These are phyloP conservation scores for Ctenicera cuprea DNA, from an alignment of 2,888 invertebrate genomes.

Conservation along the genomic window DNA sequence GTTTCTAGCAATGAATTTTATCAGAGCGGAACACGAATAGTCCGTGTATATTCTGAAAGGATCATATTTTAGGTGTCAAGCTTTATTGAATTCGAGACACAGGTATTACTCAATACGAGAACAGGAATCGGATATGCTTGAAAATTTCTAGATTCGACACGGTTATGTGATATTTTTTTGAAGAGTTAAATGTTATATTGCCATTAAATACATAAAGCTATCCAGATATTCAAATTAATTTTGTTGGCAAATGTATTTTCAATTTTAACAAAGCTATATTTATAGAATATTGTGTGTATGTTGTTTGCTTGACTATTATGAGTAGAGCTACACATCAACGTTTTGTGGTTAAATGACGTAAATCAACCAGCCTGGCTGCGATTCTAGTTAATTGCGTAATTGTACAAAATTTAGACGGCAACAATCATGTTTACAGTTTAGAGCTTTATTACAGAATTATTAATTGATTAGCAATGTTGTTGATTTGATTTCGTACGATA, in stretches of 20 bases:
- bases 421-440: too few relatives aligned
- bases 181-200: neutral
- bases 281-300: too few relatives aligned
- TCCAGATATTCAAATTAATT: too few relatives aligned
- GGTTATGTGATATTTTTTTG: neutral
- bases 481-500: too few relatives aligned
- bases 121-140: neutral
- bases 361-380: neutral
- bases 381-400: conserved; percentile 8
- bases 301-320: too few relatives aligned
- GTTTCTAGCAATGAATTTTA: conserved; percentile 28
- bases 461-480: too few relatives aligned
- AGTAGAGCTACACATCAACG: neutral
- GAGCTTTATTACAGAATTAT: too few relatives aligned
- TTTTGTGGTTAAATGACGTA: neutral
- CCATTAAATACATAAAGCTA: neutral
- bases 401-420: conserved; percentile 1
- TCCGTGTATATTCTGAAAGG: conserved; percentile 20
- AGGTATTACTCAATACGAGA: conserved; percentile 18
- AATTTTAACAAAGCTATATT: too few relatives aligned
- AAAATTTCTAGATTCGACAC: neutral
- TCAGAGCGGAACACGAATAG: conserved; percentile 5
- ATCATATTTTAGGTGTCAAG: conserved; percentile 25
- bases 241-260: too few relatives aligned
- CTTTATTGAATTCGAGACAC: conserved; percentile 26